Percentiles rank a stretch among this genome's conserved stretches.
These are phyloP conservation scores for Paradoxurus hermaphroditus DNA, from an alignment of 2,113 vertebrate species.

Conservation along the genomic window DNA sequence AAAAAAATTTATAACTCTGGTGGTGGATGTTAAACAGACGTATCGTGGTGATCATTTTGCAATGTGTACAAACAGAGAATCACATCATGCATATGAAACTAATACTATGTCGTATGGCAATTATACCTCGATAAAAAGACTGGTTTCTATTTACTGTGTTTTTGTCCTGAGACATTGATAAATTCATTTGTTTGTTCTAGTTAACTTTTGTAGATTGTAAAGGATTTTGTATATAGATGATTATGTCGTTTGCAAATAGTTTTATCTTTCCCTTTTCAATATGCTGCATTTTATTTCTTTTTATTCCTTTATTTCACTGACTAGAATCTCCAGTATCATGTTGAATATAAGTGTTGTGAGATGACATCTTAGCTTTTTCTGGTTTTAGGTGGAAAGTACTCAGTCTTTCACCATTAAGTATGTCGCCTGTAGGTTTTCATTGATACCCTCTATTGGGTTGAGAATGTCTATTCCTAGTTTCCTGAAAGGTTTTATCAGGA, in stretches of 20 bases:
- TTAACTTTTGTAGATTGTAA: neutral
- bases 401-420: neutral
- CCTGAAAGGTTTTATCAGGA: neutral
- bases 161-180: no score
- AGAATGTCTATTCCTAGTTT: neutral
- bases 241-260: neutral
- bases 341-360: neutral
- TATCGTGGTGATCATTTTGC: neutral
- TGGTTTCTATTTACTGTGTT: no score
- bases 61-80: neutral
- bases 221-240: neutral
- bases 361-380: neutral
- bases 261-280: neutral
- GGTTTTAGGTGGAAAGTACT: neutral
- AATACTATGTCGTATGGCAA: no score
- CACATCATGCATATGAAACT: no score
- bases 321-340: neutral
- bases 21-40: neutral
- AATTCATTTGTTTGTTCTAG: neutral
- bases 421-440: neutral
- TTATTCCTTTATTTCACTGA: neutral
- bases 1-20: no score
- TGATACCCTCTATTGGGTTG: neutral
- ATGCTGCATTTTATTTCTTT: neutral
- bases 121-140: no score